Conservation (phyloP, 2,113 vertebrate genomes). For the Ophthalmolycus amberensis region DNA sequence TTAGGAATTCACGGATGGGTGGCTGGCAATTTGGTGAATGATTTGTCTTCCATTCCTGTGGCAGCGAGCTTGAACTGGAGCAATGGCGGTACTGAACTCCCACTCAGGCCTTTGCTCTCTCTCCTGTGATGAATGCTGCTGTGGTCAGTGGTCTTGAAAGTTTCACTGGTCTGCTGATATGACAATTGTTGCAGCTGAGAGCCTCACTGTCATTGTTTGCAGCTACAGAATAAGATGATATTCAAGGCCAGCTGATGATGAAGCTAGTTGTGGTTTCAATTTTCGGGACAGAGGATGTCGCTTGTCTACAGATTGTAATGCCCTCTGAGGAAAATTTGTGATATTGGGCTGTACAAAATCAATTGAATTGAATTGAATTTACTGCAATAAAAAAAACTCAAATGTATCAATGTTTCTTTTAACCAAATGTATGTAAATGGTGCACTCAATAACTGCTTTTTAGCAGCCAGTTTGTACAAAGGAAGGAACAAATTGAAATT, state of each 20-base stretch:
- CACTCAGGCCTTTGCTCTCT: conserved; percentile 5
- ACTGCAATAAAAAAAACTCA: background rate
- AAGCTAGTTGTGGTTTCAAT: background rate
- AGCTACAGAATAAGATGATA: background rate
- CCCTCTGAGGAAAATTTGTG: no score
- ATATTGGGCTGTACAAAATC: no score
- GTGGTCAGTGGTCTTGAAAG: conserved; percentile 42
- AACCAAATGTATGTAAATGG: background rate
- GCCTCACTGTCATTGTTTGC: background rate
- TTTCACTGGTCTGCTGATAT: conserved; percentile 25
- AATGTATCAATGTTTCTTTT: background rate
- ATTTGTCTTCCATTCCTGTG: conserved; percentile 43
- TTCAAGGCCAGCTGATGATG: background rate
- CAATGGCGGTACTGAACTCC: conserved; percentile 10
- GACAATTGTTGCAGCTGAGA: conserved; percentile 8
- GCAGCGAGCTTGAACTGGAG: conserved; percentile 9
- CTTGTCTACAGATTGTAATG: no score
- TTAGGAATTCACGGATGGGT: conserved; percentile 25
- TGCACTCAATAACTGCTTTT: background rate
- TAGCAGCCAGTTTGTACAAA: background rate
- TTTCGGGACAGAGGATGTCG: no score
- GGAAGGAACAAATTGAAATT: background rate
- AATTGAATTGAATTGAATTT: no score
- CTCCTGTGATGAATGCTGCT: conserved; percentile 17
- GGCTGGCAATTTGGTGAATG: conserved; percentile 43